Conservation (phyloP, 2,888 invertebrate species). For the Eledona agricola region DNA sequence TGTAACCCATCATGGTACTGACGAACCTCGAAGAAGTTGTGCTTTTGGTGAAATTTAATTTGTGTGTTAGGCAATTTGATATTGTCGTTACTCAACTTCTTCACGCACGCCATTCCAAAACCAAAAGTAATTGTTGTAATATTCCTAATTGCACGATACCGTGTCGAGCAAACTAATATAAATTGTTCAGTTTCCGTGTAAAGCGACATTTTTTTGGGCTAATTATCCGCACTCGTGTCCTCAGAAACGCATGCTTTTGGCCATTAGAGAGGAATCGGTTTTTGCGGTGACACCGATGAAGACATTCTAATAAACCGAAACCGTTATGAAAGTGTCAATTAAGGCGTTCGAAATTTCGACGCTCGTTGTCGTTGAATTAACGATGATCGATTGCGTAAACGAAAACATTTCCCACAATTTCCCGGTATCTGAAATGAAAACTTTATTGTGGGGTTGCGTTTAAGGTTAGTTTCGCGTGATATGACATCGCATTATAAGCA, state of each 20-base stretch:
- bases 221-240: slow-evolving; percentile 35
- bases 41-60: no score
- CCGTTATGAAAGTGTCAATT: slow-evolving; percentile 21
- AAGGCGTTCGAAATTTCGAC: slow-evolving; percentile 1
- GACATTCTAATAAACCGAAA: slow-evolving; percentile 1
- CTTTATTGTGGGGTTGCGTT: slow-evolving; percentile 43
- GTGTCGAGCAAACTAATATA: slow-evolving; percentile 50
- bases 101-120: slow-evolving; percentile 19
- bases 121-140: slow-evolving; percentile 20
- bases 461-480: slow-evolving; percentile 58
- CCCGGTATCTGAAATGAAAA: slow-evolving; percentile 35
- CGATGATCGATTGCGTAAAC: slow-evolving; percentile 21
- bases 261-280: slow-evolving; percentile 22
- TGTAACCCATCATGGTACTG: no score
- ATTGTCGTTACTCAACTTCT: no score
- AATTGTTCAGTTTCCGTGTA: slow-evolving; percentile 50
- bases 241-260: slow-evolving; percentile 21
- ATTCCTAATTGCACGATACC: slow-evolving; percentile 49
- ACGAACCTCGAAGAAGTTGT: no score
- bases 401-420: slow-evolving; percentile 24
- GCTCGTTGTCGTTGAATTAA: background rate
- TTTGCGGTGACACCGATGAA: slow-evolving; percentile 28
- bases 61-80: no score
- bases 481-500: slow-evolving; percentile 57
- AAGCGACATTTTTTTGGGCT: slow-evolving; percentile 40